These are phyloP conservation scores for Lonchura striata DNA, from an alignment of 2,113 vertebrate genomes.

Conservation along the genomic window DNA sequence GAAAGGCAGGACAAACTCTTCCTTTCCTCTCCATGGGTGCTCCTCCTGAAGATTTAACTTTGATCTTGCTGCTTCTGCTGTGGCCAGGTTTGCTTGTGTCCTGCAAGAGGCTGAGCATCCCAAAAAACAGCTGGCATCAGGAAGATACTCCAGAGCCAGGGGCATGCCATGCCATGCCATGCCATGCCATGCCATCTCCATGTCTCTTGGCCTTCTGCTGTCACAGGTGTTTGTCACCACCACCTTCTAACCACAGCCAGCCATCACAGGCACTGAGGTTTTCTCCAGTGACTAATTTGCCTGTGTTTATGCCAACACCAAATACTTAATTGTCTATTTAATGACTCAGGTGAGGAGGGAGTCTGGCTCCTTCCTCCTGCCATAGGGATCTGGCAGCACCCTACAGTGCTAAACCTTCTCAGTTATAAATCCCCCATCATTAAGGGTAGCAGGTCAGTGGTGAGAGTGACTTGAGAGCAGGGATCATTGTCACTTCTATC, in stretches of 20 bases:
- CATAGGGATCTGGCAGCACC: background rate
- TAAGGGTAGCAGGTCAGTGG: background rate
- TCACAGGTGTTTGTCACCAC: background rate
- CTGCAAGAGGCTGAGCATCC: background rate
- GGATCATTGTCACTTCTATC: background rate
- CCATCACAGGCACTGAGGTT: background rate
- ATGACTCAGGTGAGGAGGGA: background rate
- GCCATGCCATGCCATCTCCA: background rate
- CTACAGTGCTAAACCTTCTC: conserved; percentile 8
- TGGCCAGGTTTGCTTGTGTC: background rate
- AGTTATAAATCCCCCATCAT: background rate
- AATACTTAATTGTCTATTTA: background rate
- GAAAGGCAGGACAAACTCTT: background rate
- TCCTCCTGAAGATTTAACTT: background rate
- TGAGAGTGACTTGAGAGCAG: background rate
- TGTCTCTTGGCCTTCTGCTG: background rate
- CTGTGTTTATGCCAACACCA: background rate
- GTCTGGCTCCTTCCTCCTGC: background rate
- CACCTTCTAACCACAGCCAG: background rate
- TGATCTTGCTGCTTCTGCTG: background rate
- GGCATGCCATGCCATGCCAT: background rate
- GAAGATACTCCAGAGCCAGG: background rate
- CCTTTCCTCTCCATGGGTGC: background rate
- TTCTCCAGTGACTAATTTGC: conserved; percentile 42
- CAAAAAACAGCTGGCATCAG: background rate